Conservation (phyloP, 1,140 invertebrate species). For the Drosophila athabasca region DNA sequence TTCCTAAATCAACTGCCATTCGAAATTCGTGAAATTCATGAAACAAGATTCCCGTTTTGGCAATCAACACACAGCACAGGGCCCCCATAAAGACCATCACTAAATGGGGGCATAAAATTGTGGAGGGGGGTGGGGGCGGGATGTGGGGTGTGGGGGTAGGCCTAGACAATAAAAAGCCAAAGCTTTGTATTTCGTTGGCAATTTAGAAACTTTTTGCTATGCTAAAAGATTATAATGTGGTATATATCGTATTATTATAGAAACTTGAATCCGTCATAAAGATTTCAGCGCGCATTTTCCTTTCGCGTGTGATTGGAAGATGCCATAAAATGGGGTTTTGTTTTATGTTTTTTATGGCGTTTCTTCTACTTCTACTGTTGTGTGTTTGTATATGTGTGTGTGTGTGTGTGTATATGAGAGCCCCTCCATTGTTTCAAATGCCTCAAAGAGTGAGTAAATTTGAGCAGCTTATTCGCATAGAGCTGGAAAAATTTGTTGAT, state of each 20-base stretch:
- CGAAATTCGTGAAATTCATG: slow-evolving; percentile 8
- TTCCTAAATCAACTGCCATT: slow-evolving; percentile 45
- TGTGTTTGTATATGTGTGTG: neutral
- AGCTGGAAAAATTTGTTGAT: slow-evolving; percentile 53
- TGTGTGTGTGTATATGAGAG: slow-evolving; percentile 27
- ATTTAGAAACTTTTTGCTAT: slow-evolving; percentile 52
- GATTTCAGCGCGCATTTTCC: slow-evolving; percentile 62
- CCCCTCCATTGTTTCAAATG: slow-evolving; percentile 66
- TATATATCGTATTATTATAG: slow-evolving; percentile 55
- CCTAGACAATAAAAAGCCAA: slow-evolving; percentile 52
- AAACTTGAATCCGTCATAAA: slow-evolving; percentile 73
- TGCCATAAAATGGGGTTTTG: slow-evolving; percentile 60
- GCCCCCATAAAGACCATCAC: slow-evolving; percentile 51
- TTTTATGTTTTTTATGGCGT: slow-evolving; percentile 24
- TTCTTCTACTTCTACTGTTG: slow-evolving; percentile 11
- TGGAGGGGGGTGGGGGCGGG: no score
- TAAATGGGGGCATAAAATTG: slow-evolving; percentile 46
- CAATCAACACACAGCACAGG: slow-evolving; percentile 26
- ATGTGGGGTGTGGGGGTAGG: neutral
- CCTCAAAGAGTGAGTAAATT: slow-evolving; percentile 62
- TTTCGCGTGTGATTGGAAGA: slow-evolving; percentile 57
- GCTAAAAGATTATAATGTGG: slow-evolving; percentile 40
- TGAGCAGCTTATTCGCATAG: slow-evolving; percentile 30
- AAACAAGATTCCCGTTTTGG: slow-evolving; percentile 38
- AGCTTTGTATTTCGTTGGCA: slow-evolving; percentile 46